Conservation (phyloP, 1,140 invertebrate species). For the Drosophila paulistorum region DNA sequence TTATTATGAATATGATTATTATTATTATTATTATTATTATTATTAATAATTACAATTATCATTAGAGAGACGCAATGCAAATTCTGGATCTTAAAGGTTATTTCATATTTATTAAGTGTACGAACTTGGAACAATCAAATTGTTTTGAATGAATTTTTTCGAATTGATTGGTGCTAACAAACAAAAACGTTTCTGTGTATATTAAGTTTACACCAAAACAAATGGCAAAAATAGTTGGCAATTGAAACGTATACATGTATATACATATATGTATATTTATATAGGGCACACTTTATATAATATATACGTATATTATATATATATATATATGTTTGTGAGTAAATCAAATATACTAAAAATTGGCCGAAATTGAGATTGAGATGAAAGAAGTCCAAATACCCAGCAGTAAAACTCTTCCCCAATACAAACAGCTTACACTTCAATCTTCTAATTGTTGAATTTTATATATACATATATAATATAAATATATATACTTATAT, state of each 20-base stretch:
- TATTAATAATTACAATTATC: neutral
- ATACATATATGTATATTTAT: slow-evolving; percentile 38
- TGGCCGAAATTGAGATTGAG: slow-evolving; percentile 1
- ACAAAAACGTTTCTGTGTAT: slow-evolving; percentile 55
- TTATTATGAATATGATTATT: neutral
- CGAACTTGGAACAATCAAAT: slow-evolving; percentile 77
- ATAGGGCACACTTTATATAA: slow-evolving; percentile 10
- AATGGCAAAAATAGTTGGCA: slow-evolving; percentile 38
- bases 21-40: slow-evolving; percentile 15
- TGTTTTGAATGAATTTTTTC: slow-evolving; percentile 76
- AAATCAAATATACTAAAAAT: slow-evolving; percentile 46
- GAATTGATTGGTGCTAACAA: slow-evolving; percentile 78
- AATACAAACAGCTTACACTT: slow-evolving; percentile 49
- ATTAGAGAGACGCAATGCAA: neutral
- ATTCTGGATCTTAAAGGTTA: slow-evolving; percentile 38
- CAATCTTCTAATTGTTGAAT: slow-evolving; percentile 71
- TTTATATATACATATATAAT: slow-evolving; percentile 46
- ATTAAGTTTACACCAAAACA: slow-evolving; percentile 65
- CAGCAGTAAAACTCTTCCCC: slow-evolving; percentile 33
- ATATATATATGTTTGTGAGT: slow-evolving; percentile 17
- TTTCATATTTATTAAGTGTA: slow-evolving; percentile 32
- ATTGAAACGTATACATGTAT: slow-evolving; percentile 30
- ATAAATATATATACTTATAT: too few species aligned
- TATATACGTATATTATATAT: too few species aligned
- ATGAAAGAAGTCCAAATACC: neutral